These are phyloP conservation scores for Drosophila putrida DNA, from an alignment of 2,888 invertebrate species.

Conservation along the genomic window DNA sequence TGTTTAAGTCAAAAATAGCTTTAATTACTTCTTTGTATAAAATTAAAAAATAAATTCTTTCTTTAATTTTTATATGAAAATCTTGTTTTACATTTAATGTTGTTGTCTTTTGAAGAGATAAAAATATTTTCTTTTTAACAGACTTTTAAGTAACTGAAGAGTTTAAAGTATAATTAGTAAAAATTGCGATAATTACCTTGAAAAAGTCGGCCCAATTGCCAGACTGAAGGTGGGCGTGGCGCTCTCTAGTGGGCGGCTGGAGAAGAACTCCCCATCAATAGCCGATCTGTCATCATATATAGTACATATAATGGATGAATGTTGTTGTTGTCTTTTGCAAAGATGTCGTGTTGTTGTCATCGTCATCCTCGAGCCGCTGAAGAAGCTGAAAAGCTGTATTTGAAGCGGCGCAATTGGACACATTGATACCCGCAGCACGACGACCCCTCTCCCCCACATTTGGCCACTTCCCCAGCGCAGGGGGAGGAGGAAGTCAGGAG, in stretches of 20 bases:
- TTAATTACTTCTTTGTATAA: too few relatives aligned
- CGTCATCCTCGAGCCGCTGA: background rate
- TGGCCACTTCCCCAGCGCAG: constrained; percentile 16
- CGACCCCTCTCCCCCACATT: background rate
- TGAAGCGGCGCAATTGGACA: background rate
- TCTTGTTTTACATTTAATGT: too few relatives aligned
- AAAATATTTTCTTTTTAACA: too few relatives aligned
- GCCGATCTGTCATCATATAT: constrained; percentile 1
- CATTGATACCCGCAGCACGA: background rate
- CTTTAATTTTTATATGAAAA: too few relatives aligned
- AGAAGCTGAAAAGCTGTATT: constrained; percentile 1
- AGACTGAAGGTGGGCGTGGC: constrained; percentile 57
- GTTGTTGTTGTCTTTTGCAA: constrained; percentile 9
- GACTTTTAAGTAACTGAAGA: background rate
- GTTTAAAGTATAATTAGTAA: background rate
- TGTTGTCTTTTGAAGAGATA: too few relatives aligned
- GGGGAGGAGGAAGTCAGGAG: constrained; percentile 43
- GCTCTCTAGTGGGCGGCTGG: constrained; percentile 18
- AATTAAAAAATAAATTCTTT: too few relatives aligned
- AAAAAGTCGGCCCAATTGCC: constrained; percentile 56
- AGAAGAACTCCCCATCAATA: background rate
- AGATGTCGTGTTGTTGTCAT: background rate
- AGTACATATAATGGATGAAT: background rate
- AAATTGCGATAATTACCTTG: constrained; percentile 63
- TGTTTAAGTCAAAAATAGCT: too few relatives aligned